A percentile compares a stretch with the other conserved stretches of the same genome.
These are phyloP conservation scores for Orientallactaga sibirica DNA, from an alignment of 2,797 vertebrate species.

Conservation along the genomic window DNA sequence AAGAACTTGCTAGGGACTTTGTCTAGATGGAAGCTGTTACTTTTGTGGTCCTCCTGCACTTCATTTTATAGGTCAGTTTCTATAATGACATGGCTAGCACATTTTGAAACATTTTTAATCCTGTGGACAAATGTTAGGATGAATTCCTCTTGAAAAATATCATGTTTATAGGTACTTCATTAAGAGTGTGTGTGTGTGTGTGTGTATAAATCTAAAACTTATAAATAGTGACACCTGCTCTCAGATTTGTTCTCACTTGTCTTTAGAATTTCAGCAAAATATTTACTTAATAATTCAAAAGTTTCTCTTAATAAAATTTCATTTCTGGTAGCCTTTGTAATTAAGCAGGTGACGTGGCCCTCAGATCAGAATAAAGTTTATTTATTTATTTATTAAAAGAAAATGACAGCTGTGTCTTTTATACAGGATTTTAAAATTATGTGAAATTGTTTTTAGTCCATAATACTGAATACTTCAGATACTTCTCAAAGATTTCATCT, in stretches of 20 bases:
- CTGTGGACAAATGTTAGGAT: background rate
- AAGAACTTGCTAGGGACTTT: background rate
- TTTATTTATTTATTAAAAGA: constrained; percentile 13
- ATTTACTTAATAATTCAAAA: constrained; percentile 42
- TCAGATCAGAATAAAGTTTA: background rate
- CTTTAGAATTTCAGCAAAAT: background rate
- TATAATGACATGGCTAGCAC: background rate
- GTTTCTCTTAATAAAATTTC: background rate
- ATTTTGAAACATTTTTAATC: constrained; percentile 21
- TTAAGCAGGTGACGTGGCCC: constrained; percentile 5
- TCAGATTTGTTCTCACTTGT: background rate
- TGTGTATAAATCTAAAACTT: background rate
- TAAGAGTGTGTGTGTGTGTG: background rate
- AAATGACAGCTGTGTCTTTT: constrained; percentile 34
- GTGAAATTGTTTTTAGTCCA: background rate
- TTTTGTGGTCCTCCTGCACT: background rate
- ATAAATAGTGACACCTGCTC: background rate
- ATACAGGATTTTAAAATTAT: background rate
- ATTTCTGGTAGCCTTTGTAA: background rate
- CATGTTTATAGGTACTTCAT: constrained; percentile 27
- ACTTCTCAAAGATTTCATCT: constrained; percentile 15
- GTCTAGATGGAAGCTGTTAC: constrained; percentile 42
- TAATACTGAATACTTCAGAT: background rate
- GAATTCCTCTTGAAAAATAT: constrained; percentile 51
- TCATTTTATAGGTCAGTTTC: background rate